Evolutionary conservation across 2,113 vertebrate species (phyloP).

Genomic region (Monarcha castaneiventris): DNA sequence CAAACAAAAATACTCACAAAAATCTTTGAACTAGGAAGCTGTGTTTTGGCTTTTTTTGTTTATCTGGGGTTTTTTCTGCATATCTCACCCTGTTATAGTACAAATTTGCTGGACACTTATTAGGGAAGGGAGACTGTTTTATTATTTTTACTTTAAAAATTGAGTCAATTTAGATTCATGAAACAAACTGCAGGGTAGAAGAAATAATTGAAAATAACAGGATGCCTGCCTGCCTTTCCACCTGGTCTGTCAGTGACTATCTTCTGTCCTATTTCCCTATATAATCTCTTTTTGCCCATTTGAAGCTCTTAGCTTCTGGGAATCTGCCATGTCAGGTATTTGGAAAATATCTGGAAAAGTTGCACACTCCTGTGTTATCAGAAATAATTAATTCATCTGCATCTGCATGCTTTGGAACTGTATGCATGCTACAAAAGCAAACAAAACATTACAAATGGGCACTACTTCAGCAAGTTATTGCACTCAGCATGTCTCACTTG

Average conservation of each 20-base stretch:
- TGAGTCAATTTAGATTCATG: neutral
- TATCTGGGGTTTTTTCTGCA: neutral
- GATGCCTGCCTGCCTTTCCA: neutral
- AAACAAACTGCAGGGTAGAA: neutral
- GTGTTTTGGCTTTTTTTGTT: neutral
- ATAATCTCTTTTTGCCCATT: neutral
- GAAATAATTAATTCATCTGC: neutral
- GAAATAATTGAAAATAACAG: neutral
- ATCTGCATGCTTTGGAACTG: neutral
- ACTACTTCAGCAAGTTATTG: neutral
- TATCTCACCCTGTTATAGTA: neutral
- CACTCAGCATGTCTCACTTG: neutral
- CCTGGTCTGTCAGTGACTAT: neutral
- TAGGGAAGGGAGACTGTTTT: neutral
- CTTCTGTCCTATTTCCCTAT: neutral
- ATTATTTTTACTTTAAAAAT: neutral
- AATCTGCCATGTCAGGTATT: neutral
- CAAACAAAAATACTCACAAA: neutral
- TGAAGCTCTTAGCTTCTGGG: neutral
- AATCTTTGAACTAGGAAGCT: neutral
- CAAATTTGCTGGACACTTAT: neutral
- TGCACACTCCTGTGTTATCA: neutral
- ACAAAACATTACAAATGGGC: neutral
- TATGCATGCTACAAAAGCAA: neutral
- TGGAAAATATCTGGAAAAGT: neutral